These are phyloP conservation scores for Strigops habroptila DNA, from an alignment of 2,113 vertebrate genomes.

Conservation along the genomic window DNA sequence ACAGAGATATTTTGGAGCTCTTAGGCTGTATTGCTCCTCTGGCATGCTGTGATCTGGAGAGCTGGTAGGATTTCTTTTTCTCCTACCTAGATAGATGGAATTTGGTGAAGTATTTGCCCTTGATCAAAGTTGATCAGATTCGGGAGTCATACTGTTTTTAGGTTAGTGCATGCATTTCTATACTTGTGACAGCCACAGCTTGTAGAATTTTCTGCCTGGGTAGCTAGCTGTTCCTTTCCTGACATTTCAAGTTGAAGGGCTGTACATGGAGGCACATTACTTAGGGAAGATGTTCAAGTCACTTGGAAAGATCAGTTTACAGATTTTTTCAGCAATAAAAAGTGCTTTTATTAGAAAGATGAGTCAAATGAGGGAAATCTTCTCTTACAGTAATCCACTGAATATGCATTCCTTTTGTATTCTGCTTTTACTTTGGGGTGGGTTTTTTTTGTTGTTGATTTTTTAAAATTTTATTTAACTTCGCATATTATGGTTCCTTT, in stretches of 20 bases:
- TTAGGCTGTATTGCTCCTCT: background rate
- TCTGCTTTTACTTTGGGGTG: background rate
- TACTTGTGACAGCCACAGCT: background rate
- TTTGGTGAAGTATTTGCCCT: background rate
- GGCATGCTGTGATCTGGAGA: background rate
- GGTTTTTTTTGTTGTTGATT: background rate
- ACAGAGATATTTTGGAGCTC: background rate
- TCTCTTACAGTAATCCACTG: background rate
- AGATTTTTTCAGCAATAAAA: conserved; percentile 1
- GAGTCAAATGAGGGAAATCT: background rate
- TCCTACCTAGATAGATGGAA: background rate
- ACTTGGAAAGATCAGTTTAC: conserved; percentile 23
- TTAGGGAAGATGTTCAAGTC: background rate
- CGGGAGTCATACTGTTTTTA: background rate
- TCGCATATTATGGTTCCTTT: conserved; percentile 45
- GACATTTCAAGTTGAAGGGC: background rate
- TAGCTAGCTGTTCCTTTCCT: background rate
- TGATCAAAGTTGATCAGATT: background rate
- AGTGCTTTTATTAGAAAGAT: background rate
- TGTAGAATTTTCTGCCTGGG: conserved; percentile 25
- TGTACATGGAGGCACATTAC: background rate
- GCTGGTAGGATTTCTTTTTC: background rate
- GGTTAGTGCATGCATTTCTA: background rate
- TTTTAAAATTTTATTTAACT: background rate
- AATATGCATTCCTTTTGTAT: background rate